Percentiles rank a stretch among this genome's conserved stretches.
Conservation (phyloP, 2,797 vertebrate species). For the Siniperca obscura region DNA sequence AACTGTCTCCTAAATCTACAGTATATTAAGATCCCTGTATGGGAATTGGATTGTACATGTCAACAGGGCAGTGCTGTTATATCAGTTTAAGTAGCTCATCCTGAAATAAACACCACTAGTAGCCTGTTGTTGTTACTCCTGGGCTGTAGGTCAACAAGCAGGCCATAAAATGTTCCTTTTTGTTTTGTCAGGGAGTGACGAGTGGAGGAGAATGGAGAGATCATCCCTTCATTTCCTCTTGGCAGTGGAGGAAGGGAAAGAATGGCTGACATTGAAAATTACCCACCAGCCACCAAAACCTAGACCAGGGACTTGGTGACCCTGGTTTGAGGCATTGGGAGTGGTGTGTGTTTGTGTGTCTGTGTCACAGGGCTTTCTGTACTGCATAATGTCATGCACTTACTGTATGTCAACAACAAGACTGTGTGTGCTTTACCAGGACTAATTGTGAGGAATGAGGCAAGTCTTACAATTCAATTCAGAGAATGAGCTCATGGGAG, state of each 20-base stretch:
- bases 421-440: constrained; percentile 25
- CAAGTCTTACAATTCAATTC: constrained; percentile 52
- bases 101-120: constrained; percentile 57
- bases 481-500: constrained; percentile 58
- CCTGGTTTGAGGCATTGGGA: constrained; percentile 35
- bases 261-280: constrained; percentile 68
- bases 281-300: constrained; percentile 56
- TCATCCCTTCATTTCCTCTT: constrained; percentile 82
- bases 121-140: constrained; percentile 58
- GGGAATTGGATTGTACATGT: constrained; percentile 23
- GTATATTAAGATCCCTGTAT: constrained; percentile 12
- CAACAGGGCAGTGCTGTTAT: constrained; percentile 39
- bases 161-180: constrained; percentile 74
- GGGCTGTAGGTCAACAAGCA: constrained; percentile 70
- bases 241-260: constrained; percentile 64
- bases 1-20: constrained; percentile 9
- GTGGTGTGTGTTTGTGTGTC: constrained; percentile 30
- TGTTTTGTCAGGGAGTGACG: constrained; percentile 68
- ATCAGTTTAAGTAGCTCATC: constrained; percentile 60
- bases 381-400: not conserved
- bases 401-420: constrained; percentile 26
- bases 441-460: constrained; percentile 47
- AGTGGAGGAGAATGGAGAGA: constrained; percentile 66
- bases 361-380: constrained; percentile 25
- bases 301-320: constrained; percentile 45